These are phyloP conservation scores for Pandemis corylana DNA, from an alignment of 2,888 invertebrate species.

Conservation along the genomic window DNA sequence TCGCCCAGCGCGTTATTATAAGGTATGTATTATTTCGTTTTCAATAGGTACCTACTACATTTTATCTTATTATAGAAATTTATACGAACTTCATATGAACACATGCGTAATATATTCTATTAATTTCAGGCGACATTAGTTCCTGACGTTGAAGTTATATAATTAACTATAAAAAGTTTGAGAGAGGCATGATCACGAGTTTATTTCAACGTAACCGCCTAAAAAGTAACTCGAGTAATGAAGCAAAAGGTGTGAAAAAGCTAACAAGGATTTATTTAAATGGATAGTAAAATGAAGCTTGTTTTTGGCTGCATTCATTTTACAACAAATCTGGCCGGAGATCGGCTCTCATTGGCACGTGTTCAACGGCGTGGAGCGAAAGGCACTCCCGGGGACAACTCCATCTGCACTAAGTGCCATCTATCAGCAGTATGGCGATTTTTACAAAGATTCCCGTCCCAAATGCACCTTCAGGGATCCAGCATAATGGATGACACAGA, in stretches of 20 bases:
- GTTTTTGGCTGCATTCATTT: slow-evolving; percentile 39
- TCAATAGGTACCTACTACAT: background rate
- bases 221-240: background rate
- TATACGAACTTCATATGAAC: too few relatives aligned
- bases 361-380: slow-evolving; percentile 77
- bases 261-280: slow-evolving; percentile 13
- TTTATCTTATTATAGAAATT: background rate
- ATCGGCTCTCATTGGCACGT: slow-evolving; percentile 75
- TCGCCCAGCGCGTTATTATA: background rate
- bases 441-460: slow-evolving; percentile 66
- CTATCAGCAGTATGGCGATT: slow-evolving; percentile 73
- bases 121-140: background rate
- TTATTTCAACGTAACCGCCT: background rate
- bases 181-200: background rate
- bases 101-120: background rate
- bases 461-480: slow-evolving; percentile 67
- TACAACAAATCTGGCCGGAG: slow-evolving; percentile 63
- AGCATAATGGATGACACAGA: slow-evolving; percentile 59
- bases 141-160: slow-evolving; percentile 5
- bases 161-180: background rate
- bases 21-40: background rate
- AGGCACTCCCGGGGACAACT: slow-evolving; percentile 77
- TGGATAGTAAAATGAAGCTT: slow-evolving; percentile 16
- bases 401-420: slow-evolving; percentile 78
- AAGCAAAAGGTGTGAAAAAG: slow-evolving; percentile 12